Evolutionary conservation across 1,140 invertebrate genomes (phyloP).

Genomic region (Macrostomum lignano): DNA sequence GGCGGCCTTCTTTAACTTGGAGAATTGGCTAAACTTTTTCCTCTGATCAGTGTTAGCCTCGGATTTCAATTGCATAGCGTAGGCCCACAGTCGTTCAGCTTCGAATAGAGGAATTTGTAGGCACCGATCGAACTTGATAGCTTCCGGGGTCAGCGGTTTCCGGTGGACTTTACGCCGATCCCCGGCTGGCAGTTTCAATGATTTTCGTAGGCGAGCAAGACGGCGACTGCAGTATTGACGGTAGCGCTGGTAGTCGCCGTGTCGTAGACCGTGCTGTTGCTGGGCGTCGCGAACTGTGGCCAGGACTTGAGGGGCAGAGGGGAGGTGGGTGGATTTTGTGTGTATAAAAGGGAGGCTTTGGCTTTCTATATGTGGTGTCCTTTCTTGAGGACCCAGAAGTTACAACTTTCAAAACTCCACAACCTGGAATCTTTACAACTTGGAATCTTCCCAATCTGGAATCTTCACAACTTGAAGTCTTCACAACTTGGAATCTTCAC

Average conservation of each 20-base stretch:
- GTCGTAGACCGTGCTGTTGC: slow-evolving; percentile 80
- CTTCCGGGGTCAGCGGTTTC: slow-evolving; percentile 45
- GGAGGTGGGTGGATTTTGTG: too few relatives aligned
- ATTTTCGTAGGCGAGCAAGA: slow-evolving; percentile 57
- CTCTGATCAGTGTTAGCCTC: slow-evolving; percentile 74
- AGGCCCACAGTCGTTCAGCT: slow-evolving; percentile 70
- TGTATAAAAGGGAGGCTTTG: too few relatives aligned
- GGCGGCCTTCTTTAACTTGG: too few relatives aligned
- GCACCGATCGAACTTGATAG: slow-evolving; percentile 48
- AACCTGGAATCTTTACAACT: too few relatives aligned
- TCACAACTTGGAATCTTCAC: too few relatives aligned
- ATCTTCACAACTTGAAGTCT: too few relatives aligned
- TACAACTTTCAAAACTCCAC: too few relatives aligned
- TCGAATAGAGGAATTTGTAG: slow-evolving; percentile 57
- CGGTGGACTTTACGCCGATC: slow-evolving; percentile 57
- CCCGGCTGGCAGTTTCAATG: slow-evolving; percentile 66
- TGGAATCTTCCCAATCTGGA: too few relatives aligned
- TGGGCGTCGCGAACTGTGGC: slow-evolving; percentile 75
- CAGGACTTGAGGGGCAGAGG: too few relatives aligned
- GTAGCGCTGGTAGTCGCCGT: slow-evolving; percentile 85
- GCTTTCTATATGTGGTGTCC: too few relatives aligned
- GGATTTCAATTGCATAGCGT: slow-evolving; percentile 71
- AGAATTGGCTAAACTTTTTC: too few relatives aligned
- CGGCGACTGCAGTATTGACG: slow-evolving; percentile 65
- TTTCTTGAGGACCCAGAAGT: too few relatives aligned